Conservation (phyloP, 2,797 vertebrate species). For the Eptatretus atami region DNA sequence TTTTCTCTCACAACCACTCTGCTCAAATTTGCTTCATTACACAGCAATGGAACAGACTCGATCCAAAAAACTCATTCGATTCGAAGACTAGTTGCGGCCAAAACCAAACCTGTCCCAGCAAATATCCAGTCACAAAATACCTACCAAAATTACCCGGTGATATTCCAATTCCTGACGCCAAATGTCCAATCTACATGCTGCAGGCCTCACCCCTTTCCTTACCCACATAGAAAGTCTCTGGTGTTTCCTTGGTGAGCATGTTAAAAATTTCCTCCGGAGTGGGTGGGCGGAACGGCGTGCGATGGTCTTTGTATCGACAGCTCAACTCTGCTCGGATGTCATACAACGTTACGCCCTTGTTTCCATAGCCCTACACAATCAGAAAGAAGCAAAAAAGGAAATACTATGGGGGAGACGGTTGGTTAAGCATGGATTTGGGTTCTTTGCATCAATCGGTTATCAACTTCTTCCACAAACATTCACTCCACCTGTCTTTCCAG, state of each 20-base stretch:
- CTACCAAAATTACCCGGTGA: too few relatives aligned
- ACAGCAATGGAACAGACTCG: too few relatives aligned
- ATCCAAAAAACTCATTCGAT: too few relatives aligned
- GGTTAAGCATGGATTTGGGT: not conserved
- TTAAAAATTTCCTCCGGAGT: slow-evolving; percentile 96
- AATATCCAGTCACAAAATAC: too few relatives aligned
- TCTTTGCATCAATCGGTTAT: too few relatives aligned
- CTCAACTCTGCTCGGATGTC: slow-evolving; percentile 90
- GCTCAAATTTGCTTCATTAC: too few relatives aligned
- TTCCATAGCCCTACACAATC: slow-evolving; percentile 47
- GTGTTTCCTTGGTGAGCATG: slow-evolving; percentile 89
- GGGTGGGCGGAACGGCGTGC: slow-evolving; percentile 50
- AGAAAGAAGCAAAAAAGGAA: not conserved
- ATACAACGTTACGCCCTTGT: slow-evolving; percentile 91
- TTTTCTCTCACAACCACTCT: too few relatives aligned
- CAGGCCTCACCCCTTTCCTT: slow-evolving; percentile 8
- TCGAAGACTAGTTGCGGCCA: too few relatives aligned
- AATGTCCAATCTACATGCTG: too few relatives aligned
- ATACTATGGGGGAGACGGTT: not conserved
- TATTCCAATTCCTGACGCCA: too few relatives aligned
- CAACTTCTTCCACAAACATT: too few relatives aligned
- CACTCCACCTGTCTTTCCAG: slow-evolving; percentile 68
- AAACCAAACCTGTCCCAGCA: too few relatives aligned
- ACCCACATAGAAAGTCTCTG: slow-evolving; percentile 98
- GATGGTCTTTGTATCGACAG: slow-evolving; percentile 84